A percentile compares a stretch with the other conserved stretches of the same genome.
Conservation (phyloP, 2,797 vertebrate genomes). For the Sarcoramphus papa region DNA sequence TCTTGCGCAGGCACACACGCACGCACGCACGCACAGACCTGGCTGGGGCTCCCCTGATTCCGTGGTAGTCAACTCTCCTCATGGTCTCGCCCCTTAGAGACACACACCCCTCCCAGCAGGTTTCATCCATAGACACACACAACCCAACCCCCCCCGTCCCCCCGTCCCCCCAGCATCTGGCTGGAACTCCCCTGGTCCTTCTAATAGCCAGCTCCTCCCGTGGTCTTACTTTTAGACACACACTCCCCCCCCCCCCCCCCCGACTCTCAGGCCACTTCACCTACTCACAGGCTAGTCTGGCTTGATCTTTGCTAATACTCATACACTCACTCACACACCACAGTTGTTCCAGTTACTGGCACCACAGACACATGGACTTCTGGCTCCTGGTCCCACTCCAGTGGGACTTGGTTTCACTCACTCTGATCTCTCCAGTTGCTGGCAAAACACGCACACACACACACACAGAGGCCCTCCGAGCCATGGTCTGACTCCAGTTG, state of each 20-base stretch:
- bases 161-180: neutral
- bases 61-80: neutral
- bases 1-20: neutral
- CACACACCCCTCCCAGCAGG: neutral
- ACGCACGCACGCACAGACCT: neutral
- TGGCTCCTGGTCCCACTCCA: neutral
- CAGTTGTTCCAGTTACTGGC: neutral
- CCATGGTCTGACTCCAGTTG: neutral
- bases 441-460: neutral
- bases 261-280: neutral
- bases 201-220: neutral
- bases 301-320: neutral
- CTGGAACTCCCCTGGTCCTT: neutral
- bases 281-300: neutral
- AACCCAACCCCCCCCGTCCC: neutral
- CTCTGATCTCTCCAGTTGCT: neutral
- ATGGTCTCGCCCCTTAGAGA: neutral
- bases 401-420: neutral
- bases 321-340: neutral
- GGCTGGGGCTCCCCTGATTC: neutral
- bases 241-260: neutral
- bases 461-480: neutral
- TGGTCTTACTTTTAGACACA: neutral
- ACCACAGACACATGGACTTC: neutral
- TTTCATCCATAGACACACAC: neutral